Percentiles rank a stretch among this genome's conserved stretches.
Evolutionary conservation across 2,113 vertebrate genomes (phyloP).

Genomic region (Tachycineta bicolor): DNA sequence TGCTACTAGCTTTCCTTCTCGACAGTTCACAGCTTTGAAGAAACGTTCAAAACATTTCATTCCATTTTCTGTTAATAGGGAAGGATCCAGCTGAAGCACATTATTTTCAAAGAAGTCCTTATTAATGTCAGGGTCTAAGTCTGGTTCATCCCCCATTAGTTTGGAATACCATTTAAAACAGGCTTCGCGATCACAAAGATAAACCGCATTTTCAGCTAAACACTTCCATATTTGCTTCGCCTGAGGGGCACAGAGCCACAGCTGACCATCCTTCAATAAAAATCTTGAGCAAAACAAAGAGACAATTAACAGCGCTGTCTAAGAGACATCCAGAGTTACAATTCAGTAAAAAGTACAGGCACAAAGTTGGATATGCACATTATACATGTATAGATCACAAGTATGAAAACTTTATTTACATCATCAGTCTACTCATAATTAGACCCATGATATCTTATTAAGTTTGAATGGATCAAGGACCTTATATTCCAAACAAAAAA

Average conservation of each 20-base stretch:
- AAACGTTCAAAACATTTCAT: slow-evolving; percentile 99
- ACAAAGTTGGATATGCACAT: not conserved
- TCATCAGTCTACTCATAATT: not conserved
- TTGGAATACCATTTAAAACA: slow-evolving; percentile 99
- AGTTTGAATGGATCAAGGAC: not conserved
- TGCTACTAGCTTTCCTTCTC: slow-evolving; percentile 97
- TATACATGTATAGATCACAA: not conserved
- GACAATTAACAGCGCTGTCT: slow-evolving; percentile 59
- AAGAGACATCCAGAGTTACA: slow-evolving; percentile 10
- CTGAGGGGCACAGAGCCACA: slow-evolving; percentile 98
- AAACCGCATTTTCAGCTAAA: slow-evolving; percentile 98
- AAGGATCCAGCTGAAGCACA: slow-evolving; percentile 97
- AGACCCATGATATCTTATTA: not conserved
- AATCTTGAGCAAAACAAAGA: slow-evolving; percentile 83
- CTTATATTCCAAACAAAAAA: not conserved
- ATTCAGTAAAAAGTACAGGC: slow-evolving; percentile 10
- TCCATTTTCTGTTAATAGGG: slow-evolving; percentile 97
- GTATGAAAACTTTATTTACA: not conserved
- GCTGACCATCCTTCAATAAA: slow-evolving; percentile 96
- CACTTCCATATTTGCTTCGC: slow-evolving; percentile 99
- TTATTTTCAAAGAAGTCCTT: slow-evolving; percentile 99
- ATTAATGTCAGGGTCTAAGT: slow-evolving; percentile 99
- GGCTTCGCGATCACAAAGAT: slow-evolving; percentile 98
- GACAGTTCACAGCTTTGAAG: slow-evolving; percentile 99
- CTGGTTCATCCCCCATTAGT: slow-evolving; percentile 98